A percentile compares a stretch with the other conserved stretches of the same genome.
phyloP scores from a whole-genome alignment of 2,888 invertebrate genomes.

The Molorchus minor region DNA sequence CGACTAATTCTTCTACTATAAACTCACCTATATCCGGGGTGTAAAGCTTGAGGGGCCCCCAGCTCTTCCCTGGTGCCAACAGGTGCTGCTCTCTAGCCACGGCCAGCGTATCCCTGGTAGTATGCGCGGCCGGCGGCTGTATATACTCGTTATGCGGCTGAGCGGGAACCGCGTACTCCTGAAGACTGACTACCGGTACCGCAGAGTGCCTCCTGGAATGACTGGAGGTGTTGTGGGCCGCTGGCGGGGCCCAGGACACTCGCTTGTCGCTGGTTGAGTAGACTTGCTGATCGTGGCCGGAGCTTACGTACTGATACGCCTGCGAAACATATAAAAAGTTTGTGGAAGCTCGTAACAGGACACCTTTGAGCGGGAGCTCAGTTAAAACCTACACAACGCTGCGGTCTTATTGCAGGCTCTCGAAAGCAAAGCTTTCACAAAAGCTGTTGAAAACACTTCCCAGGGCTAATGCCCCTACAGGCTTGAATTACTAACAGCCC shows the following conservation, averaged over 20 bases:
- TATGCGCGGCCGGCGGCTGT: conserved; percentile 68
- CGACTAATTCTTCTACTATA: too few species aligned
- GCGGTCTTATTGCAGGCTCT: too few species aligned
- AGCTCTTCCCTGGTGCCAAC: conserved; percentile 63
- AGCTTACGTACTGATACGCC: conserved; percentile 45
- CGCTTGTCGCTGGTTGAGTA: conserved; percentile 64
- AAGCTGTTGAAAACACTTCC: too few species aligned
- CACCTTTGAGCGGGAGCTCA: too few species aligned
- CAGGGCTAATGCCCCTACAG: too few species aligned
- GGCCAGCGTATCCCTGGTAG: conserved; percentile 63
- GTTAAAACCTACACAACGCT: too few species aligned
- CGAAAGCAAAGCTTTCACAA: too few species aligned
- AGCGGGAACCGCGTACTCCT: conserved; percentile 59
- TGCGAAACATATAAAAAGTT: conserved; percentile 20
- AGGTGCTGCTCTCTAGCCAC: conserved; percentile 68
- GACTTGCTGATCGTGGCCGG: conserved; percentile 53
- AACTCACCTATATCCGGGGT: conserved; percentile 64
- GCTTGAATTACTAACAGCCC: too few species aligned
- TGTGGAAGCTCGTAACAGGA: conserved; percentile 6
- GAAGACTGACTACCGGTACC: conserved; percentile 60
- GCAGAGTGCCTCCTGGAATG: conserved; percentile 59
- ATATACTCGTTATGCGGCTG: conserved; percentile 68
- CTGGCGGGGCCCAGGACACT: conserved; percentile 67
- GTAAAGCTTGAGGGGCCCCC: conserved; percentile 64
- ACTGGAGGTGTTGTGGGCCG: conserved; percentile 35